phyloP scores from a whole-genome alignment of 37 sponge, comb jelly and placozoan genomes.

The Axinella damicornis region DNA sequence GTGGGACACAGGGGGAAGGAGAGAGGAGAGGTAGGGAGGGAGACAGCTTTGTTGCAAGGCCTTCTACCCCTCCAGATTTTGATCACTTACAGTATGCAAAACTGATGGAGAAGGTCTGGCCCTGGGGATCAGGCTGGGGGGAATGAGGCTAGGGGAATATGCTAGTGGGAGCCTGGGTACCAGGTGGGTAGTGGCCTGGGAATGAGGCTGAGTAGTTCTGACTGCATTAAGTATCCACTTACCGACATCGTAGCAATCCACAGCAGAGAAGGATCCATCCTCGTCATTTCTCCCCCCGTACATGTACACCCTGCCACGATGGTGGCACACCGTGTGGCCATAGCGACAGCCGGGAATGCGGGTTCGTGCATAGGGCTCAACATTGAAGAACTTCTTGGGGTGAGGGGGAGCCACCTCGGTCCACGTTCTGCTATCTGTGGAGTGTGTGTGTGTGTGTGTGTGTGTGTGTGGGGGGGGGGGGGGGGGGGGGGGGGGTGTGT shows the following conservation, averaged over 20 bases:
- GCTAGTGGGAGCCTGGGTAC: neutral
- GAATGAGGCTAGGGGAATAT: no score
- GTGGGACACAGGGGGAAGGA: no score
- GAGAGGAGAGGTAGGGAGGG: neutral
- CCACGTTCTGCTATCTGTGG: conserved; percentile 13
- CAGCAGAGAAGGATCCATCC: conserved; percentile 58
- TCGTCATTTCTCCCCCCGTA: conserved; percentile 88
- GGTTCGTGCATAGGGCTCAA: neutral
- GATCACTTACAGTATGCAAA: no score
- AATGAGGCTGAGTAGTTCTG: no score
- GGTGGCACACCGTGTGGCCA: conserved; percentile 74
- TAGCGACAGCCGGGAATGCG: conserved; percentile 67
- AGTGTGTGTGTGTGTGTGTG: neutral
- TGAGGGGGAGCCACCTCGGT: conserved; percentile 10
- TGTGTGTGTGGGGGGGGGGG: no score
- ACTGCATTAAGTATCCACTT: no score
- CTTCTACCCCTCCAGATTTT: no score
- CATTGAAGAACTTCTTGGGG: conserved; percentile 6
- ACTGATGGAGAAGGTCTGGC: no score
- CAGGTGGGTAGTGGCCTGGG: no score
- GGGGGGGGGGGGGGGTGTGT: no score
- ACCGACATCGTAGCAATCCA: conserved; percentile 78
- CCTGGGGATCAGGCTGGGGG: no score
- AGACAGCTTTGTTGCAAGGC: neutral
- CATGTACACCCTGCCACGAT: conserved; percentile 77